Conservation (phyloP, 2,113 vertebrate genomes). For the Cryptomyrus ogoouensis region DNA sequence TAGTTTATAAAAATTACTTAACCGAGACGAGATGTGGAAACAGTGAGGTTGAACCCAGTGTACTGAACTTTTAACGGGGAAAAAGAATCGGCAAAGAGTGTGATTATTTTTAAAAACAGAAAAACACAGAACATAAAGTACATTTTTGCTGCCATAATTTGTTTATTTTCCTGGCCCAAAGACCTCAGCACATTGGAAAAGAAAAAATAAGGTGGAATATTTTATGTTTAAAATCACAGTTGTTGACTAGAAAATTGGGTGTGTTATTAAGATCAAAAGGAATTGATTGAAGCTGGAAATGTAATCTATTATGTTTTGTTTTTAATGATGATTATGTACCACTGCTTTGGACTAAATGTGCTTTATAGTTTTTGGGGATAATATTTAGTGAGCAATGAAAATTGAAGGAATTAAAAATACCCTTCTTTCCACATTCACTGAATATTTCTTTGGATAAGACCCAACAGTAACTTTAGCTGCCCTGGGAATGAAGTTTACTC, state of each 20-base stretch:
- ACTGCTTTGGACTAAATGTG: neutral
- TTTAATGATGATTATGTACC: neutral
- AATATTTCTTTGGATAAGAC: conserved; percentile 10
- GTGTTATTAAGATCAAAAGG: conserved; percentile 16
- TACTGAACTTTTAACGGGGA: neutral
- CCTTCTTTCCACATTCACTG: neutral
- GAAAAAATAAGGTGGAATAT: conserved; percentile 33
- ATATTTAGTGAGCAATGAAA: neutral
- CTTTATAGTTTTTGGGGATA: conserved; percentile 15
- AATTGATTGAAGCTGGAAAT: conserved; percentile 15
- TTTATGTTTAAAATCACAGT: conserved; percentile 33
- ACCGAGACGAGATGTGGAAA: neutral
- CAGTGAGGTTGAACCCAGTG: neutral
- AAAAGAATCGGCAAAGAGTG: neutral
- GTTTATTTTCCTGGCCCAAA: neutral
- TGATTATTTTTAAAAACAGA: neutral
- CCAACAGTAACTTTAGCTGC: neutral
- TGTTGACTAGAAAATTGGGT: conserved; percentile 19
- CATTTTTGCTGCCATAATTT: neutral
- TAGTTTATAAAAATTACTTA: neutral
- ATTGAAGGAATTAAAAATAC: neutral
- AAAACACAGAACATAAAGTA: neutral
- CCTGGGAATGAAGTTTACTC: neutral
- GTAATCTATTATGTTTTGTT: conserved; percentile 7
- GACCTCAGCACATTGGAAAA: conserved; percentile 18